A percentile compares a stretch with the other conserved stretches of the same genome.
Evolutionary conservation across 2,797 vertebrate genomes (phyloP).

Genomic region (Xiphorhynchus erythropygius): DNA sequence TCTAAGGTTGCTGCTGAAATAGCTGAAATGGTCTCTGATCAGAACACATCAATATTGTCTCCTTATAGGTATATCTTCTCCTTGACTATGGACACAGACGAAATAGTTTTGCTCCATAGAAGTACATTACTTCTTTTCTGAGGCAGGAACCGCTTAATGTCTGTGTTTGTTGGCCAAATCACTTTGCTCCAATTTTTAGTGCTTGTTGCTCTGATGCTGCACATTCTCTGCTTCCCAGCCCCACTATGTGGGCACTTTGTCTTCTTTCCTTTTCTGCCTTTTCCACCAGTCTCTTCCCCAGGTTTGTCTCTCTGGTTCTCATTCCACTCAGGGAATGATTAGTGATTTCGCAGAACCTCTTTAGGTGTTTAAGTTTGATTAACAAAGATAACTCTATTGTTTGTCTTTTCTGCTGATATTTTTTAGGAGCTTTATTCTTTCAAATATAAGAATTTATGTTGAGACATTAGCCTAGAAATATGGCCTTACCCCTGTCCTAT

Average conservation of each 20-base stretch:
- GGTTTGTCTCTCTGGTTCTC: background rate
- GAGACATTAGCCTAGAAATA: background rate
- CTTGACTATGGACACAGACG: background rate
- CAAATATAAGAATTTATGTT: background rate
- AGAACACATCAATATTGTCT: background rate
- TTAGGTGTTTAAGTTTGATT: background rate
- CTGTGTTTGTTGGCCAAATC: background rate
- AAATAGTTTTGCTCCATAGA: background rate
- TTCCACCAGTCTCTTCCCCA: background rate
- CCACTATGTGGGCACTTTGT: background rate
- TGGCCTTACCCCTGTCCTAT: background rate
- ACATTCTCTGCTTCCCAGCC: background rate
- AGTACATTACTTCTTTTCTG: background rate
- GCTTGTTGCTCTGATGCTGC: background rate
- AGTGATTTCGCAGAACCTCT: background rate
- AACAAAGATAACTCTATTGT: accelerated
- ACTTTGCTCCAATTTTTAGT: background rate
- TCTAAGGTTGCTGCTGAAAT: background rate
- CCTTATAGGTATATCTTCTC: background rate
- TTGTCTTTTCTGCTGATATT: background rate
- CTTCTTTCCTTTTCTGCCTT: background rate
- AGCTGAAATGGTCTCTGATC: background rate
- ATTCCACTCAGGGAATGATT: background rate
- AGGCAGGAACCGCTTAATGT: background rate
- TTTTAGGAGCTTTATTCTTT: background rate